Percentiles rank a stretch among this genome's conserved stretches.
Conservation (phyloP, 1,140 invertebrate genomes). For the Sminthurinus signatus region DNA sequence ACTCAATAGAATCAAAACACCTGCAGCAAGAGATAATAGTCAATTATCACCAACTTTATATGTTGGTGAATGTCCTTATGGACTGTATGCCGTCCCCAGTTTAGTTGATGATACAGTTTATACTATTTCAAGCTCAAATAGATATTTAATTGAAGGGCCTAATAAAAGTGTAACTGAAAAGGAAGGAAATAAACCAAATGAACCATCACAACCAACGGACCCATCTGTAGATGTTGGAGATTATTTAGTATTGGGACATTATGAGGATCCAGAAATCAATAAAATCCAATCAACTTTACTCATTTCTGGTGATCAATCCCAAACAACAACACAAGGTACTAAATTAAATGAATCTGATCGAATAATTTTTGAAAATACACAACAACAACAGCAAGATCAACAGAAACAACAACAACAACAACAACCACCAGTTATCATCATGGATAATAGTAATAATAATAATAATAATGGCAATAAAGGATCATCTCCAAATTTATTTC, state of each 20-base stretch:
- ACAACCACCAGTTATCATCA: background rate
- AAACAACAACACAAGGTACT: background rate
- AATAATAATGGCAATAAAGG: background rate
- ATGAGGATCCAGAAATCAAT: slow-evolving; percentile 22
- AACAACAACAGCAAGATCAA: background rate
- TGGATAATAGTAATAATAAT: background rate
- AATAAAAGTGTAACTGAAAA: too few species aligned
- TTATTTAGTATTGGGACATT: slow-evolving; percentile 26
- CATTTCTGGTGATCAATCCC: too few species aligned
- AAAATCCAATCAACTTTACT: background rate
- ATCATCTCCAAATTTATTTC: slow-evolving; percentile 24
- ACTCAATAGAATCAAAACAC: slow-evolving; percentile 62
- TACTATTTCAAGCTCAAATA: slow-evolving; percentile 17
- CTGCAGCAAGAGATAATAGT: slow-evolving; percentile 48
- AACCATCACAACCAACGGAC: background rate
- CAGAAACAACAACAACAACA: background rate
- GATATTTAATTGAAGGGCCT: slow-evolving; percentile 31
- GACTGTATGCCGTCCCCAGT: slow-evolving; percentile 84
- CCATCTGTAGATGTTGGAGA: slow-evolving; percentile 13
- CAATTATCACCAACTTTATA: slow-evolving; percentile 76
- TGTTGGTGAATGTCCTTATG: slow-evolving; percentile 80
- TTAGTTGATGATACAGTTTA: slow-evolving; percentile 69
- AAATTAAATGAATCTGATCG: too few species aligned
- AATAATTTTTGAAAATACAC: background rate
- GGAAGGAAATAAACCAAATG: background rate